These are phyloP conservation scores for Digitonthophagus gazella DNA, from an alignment of 2,888 invertebrate species.

Conservation along the genomic window DNA sequence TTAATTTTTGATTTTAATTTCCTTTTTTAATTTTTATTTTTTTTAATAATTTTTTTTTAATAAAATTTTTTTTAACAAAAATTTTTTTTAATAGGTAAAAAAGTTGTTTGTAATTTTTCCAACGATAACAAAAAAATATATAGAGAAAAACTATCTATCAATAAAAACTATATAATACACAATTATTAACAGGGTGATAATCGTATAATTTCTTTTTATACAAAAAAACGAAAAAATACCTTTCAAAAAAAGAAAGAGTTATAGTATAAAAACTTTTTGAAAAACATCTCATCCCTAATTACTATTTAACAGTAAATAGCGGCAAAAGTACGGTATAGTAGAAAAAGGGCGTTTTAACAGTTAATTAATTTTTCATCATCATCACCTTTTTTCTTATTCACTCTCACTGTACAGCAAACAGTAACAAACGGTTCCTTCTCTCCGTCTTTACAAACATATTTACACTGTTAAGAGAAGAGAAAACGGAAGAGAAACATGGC, in stretches of 20 bases:
- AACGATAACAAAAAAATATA: conserved; percentile 31
- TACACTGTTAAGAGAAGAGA: too few relatives aligned
- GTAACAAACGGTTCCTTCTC: background rate
- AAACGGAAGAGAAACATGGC: conserved; percentile 31
- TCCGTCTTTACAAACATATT: background rate
- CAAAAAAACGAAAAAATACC: conserved; percentile 43
- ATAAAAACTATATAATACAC: conserved; percentile 34
- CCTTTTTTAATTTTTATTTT: background rate
- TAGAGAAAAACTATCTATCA: conserved; percentile 38
- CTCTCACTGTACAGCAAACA: background rate
- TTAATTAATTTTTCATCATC: background rate
- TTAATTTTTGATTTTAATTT: background rate
- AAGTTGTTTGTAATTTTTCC: background rate
- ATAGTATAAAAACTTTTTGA: conserved; percentile 49
- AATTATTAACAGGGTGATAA: background rate
- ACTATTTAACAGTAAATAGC: conserved; percentile 1
- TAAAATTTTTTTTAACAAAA: background rate
- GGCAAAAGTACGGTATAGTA: background rate
- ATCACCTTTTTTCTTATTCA: background rate
- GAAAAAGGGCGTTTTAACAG: conserved; percentile 1
- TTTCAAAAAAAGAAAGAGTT: conserved; percentile 33
- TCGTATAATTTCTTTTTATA: conserved; percentile 32
- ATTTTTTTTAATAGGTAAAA: background rate
- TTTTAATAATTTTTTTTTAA: background rate
- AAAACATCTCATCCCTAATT: background rate